Conservation (phyloP, 2,888 invertebrate genomes). For the Chymomyza fuscimana region DNA sequence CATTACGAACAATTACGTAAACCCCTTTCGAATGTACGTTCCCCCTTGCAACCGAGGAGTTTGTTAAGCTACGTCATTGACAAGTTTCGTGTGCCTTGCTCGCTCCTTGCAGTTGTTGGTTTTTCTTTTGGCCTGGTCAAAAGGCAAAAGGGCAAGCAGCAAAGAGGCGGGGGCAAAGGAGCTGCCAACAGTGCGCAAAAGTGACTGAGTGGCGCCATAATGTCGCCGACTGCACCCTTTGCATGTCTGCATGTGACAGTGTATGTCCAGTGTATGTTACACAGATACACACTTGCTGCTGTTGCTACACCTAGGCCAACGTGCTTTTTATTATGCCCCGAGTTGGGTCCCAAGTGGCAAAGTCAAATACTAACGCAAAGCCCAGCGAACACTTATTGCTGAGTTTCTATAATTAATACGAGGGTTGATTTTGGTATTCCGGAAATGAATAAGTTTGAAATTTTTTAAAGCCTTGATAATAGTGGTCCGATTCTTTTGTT, state of each 20-base stretch:
- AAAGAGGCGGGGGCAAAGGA: background rate
- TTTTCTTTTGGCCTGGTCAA: background rate
- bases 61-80: slow-evolving; percentile 52
- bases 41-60: background rate
- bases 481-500: too few species aligned
- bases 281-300: slow-evolving; percentile 1
- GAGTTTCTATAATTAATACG: too few species aligned
- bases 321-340: slow-evolving; percentile 53
- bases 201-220: slow-evolving; percentile 73
- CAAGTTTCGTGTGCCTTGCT: slow-evolving; percentile 1
- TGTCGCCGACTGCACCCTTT: slow-evolving; percentile 56
- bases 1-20: background rate
- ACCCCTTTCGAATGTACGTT: background rate
- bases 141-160: background rate
- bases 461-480: too few species aligned
- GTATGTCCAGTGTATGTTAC: background rate
- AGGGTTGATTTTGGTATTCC: too few species aligned
- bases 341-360: too few species aligned
- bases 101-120: too few species aligned
- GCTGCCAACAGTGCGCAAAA: slow-evolving; percentile 23
- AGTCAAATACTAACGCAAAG: too few species aligned
- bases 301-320: slow-evolving; percentile 57
- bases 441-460: too few species aligned
- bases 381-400: too few species aligned
- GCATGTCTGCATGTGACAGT: slow-evolving; percentile 23